A percentile compares a stretch with the other conserved stretches of the same genome.
Conservation (phyloP, 2,113 vertebrate genomes). For the Tiliqua scincoides region DNA sequence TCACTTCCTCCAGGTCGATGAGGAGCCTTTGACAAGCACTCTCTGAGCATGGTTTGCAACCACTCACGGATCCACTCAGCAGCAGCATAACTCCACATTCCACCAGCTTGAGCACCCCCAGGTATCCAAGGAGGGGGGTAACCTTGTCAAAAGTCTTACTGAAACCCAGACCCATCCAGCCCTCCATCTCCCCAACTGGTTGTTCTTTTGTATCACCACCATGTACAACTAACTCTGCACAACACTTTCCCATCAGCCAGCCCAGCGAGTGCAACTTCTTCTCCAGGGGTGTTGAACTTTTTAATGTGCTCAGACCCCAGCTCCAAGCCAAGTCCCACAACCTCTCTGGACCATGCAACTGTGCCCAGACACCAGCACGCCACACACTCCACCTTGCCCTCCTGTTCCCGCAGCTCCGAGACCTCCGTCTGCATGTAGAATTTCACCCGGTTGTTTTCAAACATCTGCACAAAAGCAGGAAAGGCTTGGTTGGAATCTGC, state of each 20-base stretch:
- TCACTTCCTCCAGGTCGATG: no score
- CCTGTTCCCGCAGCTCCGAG: conserved; percentile 92
- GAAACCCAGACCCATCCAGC: no score
- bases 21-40: no score
- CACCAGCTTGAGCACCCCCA: no score
- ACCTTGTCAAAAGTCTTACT: no score
- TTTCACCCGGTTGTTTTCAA: conserved; percentile 93
- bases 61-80: no score
- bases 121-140: no score
- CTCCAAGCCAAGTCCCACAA: not conserved
- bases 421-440: conserved; percentile 99
- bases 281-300: not conserved
- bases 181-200: no score
- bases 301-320: not conserved
- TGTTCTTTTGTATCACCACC: not conserved
- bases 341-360: not conserved
- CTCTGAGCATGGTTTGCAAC: no score
- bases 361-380: not conserved
- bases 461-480: conserved; percentile 80
- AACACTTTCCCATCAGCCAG: not conserved
- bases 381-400: conserved; percentile 88
- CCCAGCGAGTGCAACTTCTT: not conserved
- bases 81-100: no score
- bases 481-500: not conserved
- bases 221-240: no score